These are phyloP conservation scores for Stegana nigrithorax DNA, from an alignment of 2,888 invertebrate species.

Conservation along the genomic window DNA sequence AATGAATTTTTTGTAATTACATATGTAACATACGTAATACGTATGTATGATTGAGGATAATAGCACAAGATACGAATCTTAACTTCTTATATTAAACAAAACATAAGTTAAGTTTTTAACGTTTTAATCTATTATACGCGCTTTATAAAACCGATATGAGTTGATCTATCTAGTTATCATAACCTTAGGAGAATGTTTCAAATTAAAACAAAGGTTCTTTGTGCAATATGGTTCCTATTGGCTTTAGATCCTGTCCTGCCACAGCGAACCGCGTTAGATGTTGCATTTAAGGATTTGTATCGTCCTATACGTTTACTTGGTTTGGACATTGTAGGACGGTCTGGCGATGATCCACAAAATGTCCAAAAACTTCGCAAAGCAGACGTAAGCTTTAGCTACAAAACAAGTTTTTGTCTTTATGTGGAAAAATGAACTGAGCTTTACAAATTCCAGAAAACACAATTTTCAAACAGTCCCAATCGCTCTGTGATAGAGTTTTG, in stretches of 20 bases:
- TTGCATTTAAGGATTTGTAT: conserved; percentile 26
- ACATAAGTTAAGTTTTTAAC: no score
- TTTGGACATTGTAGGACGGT: conserved; percentile 40
- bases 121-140: no score
- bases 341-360: conserved; percentile 42
- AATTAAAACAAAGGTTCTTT: no score
- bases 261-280: conserved; percentile 45
- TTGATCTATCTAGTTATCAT: no score
- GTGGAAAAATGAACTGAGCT: background rate
- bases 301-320: conserved; percentile 38
- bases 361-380: conserved; percentile 28
- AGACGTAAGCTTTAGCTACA: conserved; percentile 40
- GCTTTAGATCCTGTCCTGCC: background rate
- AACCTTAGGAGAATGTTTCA: no score
- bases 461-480: conserved; percentile 42
- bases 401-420: background rate
- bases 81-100: no score
- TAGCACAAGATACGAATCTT: no score
- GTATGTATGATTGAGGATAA: no score
- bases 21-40: no score
- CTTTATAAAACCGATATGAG: no score
- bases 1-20: no score
- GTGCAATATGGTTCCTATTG: no score
- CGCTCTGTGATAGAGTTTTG: conserved; percentile 46
- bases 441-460: conserved; percentile 49